Evolutionary conservation across 2,888 invertebrate species (phyloP), one percentile per base, ranked within the genome.

Genomic region (Gnatocerus cornutus): DNA sequence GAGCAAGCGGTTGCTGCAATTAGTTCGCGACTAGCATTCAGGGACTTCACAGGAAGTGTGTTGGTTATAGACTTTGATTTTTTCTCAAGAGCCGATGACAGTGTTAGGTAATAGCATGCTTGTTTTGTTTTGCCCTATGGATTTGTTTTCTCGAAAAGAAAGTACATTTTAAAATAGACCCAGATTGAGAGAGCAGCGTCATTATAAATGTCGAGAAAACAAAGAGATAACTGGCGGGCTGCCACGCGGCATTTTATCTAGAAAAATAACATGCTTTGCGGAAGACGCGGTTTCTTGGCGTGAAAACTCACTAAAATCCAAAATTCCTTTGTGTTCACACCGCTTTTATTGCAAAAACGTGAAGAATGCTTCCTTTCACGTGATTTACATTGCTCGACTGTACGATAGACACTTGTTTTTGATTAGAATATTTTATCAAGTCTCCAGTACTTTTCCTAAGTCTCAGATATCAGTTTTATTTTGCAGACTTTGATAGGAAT

Each of bases 71-170:
- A 13, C 9, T 21, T 21, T 6, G 37, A 10, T 21, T 8, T 16
- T 56, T 41, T 12, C 37, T 46, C n/a, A 13, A 59, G 61, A 61
- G 48, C 61, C 30, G 61, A 61, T 61, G 61, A 61, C 61, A 61
- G 27, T 61, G 61, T 13, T 61, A 39, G 61, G 61, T 61, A 61
- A 61, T 39, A 33, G 33, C 33, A 33, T 33, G 33, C 33, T 9
- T 33, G 33, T n/a, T 33, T 33, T 33, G 33, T 33, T 33, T 33
- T 33, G 33, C 33, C 2, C 2, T n/a, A 4, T 2, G 6, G 33
- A 21, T 21, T 21, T 21, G 21, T 21, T 21, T 21, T 21, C 21
- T 21, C 4, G 21, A 21, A 21, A 21, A 21, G 2, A 21, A 21
- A 21, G 21, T 21, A 21, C 1, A 21, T 21, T 21, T 21, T 21